Evolutionary conservation across 1,140 invertebrate species (phyloP).

Genomic region (Brachionus calyciflorus): DNA sequence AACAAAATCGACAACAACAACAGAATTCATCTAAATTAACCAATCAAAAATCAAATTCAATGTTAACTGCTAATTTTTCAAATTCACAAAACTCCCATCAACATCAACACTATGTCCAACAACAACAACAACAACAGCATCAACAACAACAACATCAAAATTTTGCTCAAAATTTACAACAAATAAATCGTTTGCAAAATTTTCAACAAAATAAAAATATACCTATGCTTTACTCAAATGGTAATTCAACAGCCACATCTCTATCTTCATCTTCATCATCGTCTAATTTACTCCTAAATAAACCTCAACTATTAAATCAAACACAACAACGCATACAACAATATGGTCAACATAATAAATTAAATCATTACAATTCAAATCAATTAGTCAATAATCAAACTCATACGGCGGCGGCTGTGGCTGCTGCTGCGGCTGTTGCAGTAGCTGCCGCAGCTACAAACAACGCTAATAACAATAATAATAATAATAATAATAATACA

Average conservation of each 20-base stretch:
- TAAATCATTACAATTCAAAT: neutral
- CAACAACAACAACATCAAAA: neutral
- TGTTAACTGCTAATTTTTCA: neutral
- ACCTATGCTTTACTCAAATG: constrained; percentile 19
- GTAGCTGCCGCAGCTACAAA: neutral
- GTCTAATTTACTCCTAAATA: constrained; percentile 13
- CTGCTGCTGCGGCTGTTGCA: constrained; percentile 1
- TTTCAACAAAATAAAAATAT: constrained; percentile 5
- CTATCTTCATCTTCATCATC: constrained; percentile 8
- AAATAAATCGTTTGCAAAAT: neutral
- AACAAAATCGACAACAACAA: no score
- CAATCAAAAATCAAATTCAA: constrained; percentile 3
- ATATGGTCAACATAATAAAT: neutral
- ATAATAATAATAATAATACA: constrained; percentile 20
- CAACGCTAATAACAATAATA: constrained; percentile 16
- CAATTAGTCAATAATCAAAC: neutral
- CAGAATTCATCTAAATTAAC: neutral
- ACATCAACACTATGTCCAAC: neutral
- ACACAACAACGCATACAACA: constrained; percentile 12
- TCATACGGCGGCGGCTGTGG: neutral
- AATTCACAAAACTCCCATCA: neutral
- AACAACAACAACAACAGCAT: neutral
- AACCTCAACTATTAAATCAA: neutral
- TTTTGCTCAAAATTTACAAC: constrained; percentile 12
- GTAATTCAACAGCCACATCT: neutral